Conservation (phyloP, 1,140 invertebrate genomes). For the Bombus confusus region DNA sequence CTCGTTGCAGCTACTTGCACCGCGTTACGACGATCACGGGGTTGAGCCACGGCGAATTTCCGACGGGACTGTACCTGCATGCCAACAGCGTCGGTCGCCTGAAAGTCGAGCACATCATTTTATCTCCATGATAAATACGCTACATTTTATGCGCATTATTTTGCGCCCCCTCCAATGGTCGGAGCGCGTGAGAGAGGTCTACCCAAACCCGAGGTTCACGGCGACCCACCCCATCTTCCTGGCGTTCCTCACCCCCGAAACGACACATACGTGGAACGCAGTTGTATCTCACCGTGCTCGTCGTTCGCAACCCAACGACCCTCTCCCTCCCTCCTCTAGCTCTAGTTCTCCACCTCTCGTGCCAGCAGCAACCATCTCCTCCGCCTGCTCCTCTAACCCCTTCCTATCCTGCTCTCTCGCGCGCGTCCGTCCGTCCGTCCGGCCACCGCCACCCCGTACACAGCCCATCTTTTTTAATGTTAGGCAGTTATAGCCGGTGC, state of each 20-base stretch:
- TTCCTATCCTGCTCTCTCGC: conserved; percentile 64
- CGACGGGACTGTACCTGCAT: conserved; percentile 66
- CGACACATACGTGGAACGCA: conserved; percentile 68
- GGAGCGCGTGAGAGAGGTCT: conserved; percentile 46
- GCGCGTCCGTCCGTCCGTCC: conserved; percentile 53
- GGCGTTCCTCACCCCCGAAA: conserved; percentile 61
- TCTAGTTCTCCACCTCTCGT: conserved; percentile 55
- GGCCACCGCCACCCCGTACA: conserved; percentile 74
- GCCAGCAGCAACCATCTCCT: conserved; percentile 59
- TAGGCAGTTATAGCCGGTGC: conserved; percentile 82
- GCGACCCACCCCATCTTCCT: conserved; percentile 48
- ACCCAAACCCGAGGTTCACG: conserved; percentile 53
- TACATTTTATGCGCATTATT: conserved; percentile 82
- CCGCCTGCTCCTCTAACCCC: conserved; percentile 60
- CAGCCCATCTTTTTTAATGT: conserved; percentile 83
- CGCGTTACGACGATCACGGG: background rate
- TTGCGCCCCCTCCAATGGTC: conserved; percentile 67
- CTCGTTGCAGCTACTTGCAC: background rate
- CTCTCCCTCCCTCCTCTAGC: conserved; percentile 41
- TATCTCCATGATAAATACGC: conserved; percentile 82
- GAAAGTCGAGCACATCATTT: conserved; percentile 81
- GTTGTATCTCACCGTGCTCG: conserved; percentile 70
- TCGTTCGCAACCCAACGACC: conserved; percentile 66
- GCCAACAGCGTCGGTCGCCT: conserved; percentile 73
- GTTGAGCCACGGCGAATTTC: conserved; percentile 46